Conservation (phyloP, 2,113 vertebrate genomes). For the Pomatostomus ruficeps region DNA sequence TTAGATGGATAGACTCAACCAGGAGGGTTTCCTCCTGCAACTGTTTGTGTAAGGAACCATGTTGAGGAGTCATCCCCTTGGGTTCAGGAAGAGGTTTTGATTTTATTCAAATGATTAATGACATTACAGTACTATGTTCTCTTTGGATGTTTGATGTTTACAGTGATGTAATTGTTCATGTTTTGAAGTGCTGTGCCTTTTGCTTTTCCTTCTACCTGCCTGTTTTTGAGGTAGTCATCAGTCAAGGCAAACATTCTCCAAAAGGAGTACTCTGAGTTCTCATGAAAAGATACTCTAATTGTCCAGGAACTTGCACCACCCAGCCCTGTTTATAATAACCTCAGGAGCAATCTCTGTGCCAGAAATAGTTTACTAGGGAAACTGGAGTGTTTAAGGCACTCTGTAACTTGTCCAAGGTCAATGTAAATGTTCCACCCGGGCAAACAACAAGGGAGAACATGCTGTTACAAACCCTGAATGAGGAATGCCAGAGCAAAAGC, state of each 20-base stretch:
- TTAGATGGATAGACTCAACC: background rate
- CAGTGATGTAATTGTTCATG: background rate
- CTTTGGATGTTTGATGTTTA: background rate
- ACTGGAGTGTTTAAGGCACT: background rate
- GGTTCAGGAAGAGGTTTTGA: conserved; percentile 1
- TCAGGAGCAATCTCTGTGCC: background rate
- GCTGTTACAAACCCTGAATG: background rate
- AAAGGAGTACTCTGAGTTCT: background rate
- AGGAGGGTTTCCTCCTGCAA: background rate
- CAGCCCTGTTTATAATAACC: conserved; percentile 6
- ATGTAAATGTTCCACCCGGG: background rate
- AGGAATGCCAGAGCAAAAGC: background rate
- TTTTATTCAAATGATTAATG: conserved; percentile 5
- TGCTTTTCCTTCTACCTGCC: background rate
- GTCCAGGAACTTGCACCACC: background rate
- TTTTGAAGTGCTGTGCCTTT: background rate
- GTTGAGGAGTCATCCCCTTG: background rate
- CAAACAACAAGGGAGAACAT: background rate
- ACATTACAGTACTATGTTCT: background rate
- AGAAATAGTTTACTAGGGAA: conserved; percentile 18
- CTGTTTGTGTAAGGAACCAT: background rate
- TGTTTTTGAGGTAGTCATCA: background rate
- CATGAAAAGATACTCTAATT: background rate
- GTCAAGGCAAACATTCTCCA: background rate
- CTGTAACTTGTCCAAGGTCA: background rate